A percentile compares a stretch with the other conserved stretches of the same genome.
Evolutionary conservation across 2,113 vertebrate species (phyloP).

Genomic region (Takifugu flavidus): DNA sequence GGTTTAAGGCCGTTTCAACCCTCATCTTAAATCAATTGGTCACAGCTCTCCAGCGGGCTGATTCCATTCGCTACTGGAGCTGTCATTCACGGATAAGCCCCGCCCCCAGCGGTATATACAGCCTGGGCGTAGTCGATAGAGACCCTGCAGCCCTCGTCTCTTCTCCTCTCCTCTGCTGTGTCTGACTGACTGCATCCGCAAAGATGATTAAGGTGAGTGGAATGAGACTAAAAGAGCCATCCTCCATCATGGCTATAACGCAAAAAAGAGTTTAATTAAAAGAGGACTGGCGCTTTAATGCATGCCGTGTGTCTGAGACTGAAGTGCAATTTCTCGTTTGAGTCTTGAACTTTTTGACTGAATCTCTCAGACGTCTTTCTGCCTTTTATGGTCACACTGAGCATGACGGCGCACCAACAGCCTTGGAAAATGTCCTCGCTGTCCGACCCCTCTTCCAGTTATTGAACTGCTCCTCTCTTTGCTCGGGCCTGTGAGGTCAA

Average conservation of each 20-base stretch:
- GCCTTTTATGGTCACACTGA: slow-evolving; percentile 63
- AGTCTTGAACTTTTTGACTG: too few relatives aligned
- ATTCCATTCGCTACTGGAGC: slow-evolving; percentile 24
- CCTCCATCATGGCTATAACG: too few relatives aligned
- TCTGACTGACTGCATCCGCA: slow-evolving; percentile 32
- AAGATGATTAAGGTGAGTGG: slow-evolving; percentile 58
- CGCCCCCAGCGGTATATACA: slow-evolving; percentile 43
- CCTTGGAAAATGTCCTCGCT: neutral
- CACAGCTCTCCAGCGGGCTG: neutral
- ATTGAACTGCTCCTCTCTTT: slow-evolving; percentile 1
- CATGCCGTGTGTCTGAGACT: neutral
- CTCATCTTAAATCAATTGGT: slow-evolving; percentile 10
- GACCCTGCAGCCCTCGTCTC: slow-evolving; percentile 34
- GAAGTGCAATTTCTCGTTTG: neutral
- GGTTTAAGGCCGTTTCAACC: slow-evolving; percentile 3
- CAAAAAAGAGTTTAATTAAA: too few relatives aligned
- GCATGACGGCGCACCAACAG: neutral
- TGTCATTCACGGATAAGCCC: slow-evolving; percentile 28
- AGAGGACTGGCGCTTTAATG: too few relatives aligned
- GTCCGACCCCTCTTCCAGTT: neutral
- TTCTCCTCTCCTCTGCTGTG: slow-evolving; percentile 20
- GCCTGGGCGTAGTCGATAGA: slow-evolving; percentile 5
- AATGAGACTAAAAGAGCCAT: neutral
- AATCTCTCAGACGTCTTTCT: slow-evolving; percentile 1
- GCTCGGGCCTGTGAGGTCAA: neutral